phyloP scores from a whole-genome alignment of 2,797 vertebrate genomes.

The Morus bassanus region DNA sequence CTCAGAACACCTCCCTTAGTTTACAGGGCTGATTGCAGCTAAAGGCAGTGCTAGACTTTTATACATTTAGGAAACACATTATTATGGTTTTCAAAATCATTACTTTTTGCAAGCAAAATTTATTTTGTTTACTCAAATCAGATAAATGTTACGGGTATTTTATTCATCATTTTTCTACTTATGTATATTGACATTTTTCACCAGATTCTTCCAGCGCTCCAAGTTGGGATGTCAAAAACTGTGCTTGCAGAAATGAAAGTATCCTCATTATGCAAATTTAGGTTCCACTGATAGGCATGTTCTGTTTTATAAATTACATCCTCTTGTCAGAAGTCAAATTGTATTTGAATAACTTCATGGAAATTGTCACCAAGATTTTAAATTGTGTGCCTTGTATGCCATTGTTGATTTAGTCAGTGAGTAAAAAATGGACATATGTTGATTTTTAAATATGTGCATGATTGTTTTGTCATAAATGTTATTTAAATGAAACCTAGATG shows the following conservation, averaged over 20 bases:
- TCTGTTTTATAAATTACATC: slow-evolving; percentile 94
- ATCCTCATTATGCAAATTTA: slow-evolving; percentile 95
- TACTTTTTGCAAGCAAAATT: slow-evolving; percentile 74
- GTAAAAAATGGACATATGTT: slow-evolving; percentile 86
- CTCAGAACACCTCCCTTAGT: slow-evolving; percentile 65
- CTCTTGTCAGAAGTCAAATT: slow-evolving; percentile 97
- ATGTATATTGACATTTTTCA: slow-evolving; percentile 84
- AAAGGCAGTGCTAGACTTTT: slow-evolving; percentile 65
- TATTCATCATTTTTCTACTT: slow-evolving; percentile 80
- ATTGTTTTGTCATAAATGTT: slow-evolving; percentile 93
- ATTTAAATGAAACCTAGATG: slow-evolving; percentile 86
- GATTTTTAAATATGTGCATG: slow-evolving; percentile 81
- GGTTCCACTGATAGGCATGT: slow-evolving; percentile 88
- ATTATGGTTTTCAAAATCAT: slow-evolving; percentile 66
- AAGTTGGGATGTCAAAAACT: slow-evolving; percentile 90
- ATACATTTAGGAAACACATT: slow-evolving; percentile 73
- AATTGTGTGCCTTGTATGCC: slow-evolving; percentile 83
- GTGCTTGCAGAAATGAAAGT: slow-evolving; percentile 88
- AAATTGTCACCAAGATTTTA: slow-evolving; percentile 94
- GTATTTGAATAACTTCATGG: slow-evolving; percentile 92
- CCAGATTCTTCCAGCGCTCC: slow-evolving; percentile 77
- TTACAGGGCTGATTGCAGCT: slow-evolving; percentile 67
- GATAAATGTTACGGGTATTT: slow-evolving; percentile 80
- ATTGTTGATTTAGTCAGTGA: slow-evolving; percentile 88
- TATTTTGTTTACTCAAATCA: slow-evolving; percentile 78